Base-by-base conservation (phyloP, 1,140 invertebrate genomes). In the Macrobrachium nipponense region DNA sequence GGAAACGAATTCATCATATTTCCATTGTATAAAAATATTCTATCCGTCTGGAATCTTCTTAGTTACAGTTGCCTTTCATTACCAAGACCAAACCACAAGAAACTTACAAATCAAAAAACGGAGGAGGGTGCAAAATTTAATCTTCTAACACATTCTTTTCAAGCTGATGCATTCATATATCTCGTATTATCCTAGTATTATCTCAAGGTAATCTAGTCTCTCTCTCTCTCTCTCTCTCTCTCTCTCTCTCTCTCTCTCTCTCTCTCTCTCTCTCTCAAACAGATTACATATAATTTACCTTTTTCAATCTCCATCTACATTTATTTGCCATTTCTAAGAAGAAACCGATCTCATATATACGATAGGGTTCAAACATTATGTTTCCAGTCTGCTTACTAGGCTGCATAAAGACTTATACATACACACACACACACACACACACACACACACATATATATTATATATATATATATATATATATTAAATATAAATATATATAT, bases 131-230 rank as follows among this genome's bases (percentile, higher is more conserved):
- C 7, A 20, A 66, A 44, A 51, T 27, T 59, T 51, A 11, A 59
- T 23, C n/a, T 5, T 82, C 68, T 4, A 20, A 17, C 11, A 60
- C 66, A 11, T 82, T 70, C 14, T 44, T 68, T 61, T 27, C 66
- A 14, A 27, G 5, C 8, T 14, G 0, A 43, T 80, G 61, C 0
- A 27, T 70, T 44, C 17, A 62, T 11, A 23, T 12, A 59, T 5
- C 18, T 18, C 20, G 80, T 0, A 73, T 66, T 20, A 73, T 82
- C 68, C 73, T 70, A 27, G 66, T 64, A 44, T 15, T 36, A 36
- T 6, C 27, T 23, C 10, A 36, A 60, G 77, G 11, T 51, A 66
- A 58, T 8, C 66, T 43, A 17, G 12, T 75, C 72, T 75, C 72
- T 8, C 20, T 27, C 20, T 43, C 72, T 43, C 20, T 27, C 20